These are phyloP conservation scores for Drosophila gunungcola DNA, from an alignment of 1,140 invertebrate species.

Conservation along the genomic window DNA sequence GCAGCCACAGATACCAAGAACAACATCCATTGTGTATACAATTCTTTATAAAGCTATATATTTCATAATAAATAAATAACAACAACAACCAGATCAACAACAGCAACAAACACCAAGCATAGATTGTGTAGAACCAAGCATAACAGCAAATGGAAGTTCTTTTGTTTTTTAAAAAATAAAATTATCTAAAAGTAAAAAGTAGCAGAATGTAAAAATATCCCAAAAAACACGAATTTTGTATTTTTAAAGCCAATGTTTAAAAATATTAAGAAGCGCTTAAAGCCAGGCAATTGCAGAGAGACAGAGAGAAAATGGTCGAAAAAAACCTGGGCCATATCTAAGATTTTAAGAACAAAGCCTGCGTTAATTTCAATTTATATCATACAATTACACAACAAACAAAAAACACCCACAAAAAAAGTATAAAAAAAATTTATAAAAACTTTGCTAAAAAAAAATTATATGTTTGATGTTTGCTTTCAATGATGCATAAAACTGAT, in stretches of 20 bases:
- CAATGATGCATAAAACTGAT: constrained; percentile 50
- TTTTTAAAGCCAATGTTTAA: constrained; percentile 75
- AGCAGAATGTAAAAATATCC: constrained; percentile 36
- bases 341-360: constrained; percentile 65
- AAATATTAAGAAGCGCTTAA: constrained; percentile 68
- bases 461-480: constrained; percentile 79
- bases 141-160: constrained; percentile 15
- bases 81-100: constrained; percentile 72
- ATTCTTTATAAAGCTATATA: constrained; percentile 71
- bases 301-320: constrained; percentile 31
- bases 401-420: constrained; percentile 66
- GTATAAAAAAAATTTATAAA: constrained; percentile 75
- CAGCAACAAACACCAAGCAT: constrained; percentile 63
- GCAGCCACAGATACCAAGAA: constrained; percentile 65
- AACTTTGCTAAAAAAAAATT: constrained; percentile 63
- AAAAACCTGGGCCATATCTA: constrained; percentile 39
- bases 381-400: constrained; percentile 52
- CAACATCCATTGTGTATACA: constrained; percentile 79
- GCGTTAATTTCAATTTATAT: constrained; percentile 67
- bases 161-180: constrained; percentile 48
- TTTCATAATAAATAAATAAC: constrained; percentile 83
- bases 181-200: constrained; percentile 36
- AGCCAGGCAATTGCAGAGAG: constrained; percentile 32
- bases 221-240: constrained; percentile 60
- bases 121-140: constrained; percentile 45